Conservation (phyloP, 1,140 invertebrate species). For the Lasaia peninsularis region DNA sequence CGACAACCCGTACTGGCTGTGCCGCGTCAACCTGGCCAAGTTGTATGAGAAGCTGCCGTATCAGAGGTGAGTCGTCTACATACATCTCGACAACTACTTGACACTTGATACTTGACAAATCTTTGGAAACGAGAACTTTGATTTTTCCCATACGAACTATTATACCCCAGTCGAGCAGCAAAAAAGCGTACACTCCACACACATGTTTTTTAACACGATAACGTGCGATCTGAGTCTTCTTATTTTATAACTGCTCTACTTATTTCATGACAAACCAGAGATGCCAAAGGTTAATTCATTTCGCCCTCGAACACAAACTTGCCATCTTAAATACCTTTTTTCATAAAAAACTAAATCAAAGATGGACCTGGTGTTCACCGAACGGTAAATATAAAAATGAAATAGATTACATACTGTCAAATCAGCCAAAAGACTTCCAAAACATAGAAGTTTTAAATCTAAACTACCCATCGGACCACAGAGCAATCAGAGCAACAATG, state of each 20-base stretch:
- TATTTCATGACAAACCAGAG: no score
- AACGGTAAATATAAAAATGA: constrained; percentile 23
- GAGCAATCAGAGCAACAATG: constrained; percentile 21
- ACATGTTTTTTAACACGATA: no score
- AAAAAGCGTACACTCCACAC: no score
- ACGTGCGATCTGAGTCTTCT: no score
- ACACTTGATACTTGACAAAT: no score
- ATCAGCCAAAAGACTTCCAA: constrained; percentile 13
- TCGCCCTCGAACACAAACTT: constrained; percentile 25
- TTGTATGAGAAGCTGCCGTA: constrained; percentile 63
- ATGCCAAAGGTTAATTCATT: constrained; percentile 23
- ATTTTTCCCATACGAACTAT: no score
- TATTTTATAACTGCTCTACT: no score
- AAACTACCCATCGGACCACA: constrained; percentile 22
- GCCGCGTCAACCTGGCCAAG: constrained; percentile 83
- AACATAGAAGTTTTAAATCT: constrained; percentile 22
- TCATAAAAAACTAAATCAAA: constrained; percentile 20
- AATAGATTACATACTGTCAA: constrained; percentile 25
- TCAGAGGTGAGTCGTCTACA: constrained; percentile 62
- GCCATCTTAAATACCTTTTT: constrained; percentile 26
- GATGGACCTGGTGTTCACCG: constrained; percentile 28
- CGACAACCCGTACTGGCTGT: constrained; percentile 90
- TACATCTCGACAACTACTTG: no score
- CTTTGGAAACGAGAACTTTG: no score
- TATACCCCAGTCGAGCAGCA: no score